A percentile compares a stretch with the other conserved stretches of the same genome.
These are phyloP conservation scores for Trachelipus rathkii DNA, from an alignment of 1,140 invertebrate genomes.

Conservation along the genomic window DNA sequence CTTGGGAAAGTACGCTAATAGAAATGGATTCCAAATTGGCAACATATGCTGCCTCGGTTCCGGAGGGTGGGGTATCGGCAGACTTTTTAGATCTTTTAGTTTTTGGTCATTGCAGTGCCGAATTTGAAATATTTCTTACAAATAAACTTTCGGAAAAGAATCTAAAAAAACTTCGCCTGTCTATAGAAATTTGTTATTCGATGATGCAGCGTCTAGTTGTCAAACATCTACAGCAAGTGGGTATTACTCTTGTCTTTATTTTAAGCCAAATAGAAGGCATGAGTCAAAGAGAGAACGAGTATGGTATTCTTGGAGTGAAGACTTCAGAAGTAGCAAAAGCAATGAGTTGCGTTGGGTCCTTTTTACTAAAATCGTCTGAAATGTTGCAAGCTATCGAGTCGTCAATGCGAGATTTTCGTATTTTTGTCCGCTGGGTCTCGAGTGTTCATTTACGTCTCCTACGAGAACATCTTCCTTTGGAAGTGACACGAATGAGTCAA, in stretches of 20 bases:
- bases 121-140: conserved; percentile 74
- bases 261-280: conserved; percentile 63
- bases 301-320: conserved; percentile 55
- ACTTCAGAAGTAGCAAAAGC: conserved; percentile 64
- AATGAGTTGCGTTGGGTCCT: conserved; percentile 66
- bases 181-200: conserved; percentile 85
- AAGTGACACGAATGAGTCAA: conserved; percentile 75
- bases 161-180: conserved; percentile 85
- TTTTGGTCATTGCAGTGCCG: conserved; percentile 74
- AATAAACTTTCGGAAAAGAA: conserved; percentile 90
- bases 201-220: conserved; percentile 86
- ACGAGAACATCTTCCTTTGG: conserved; percentile 75
- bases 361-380: conserved; percentile 77
- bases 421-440: conserved; percentile 82
- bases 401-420: conserved; percentile 86
- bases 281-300: conserved; percentile 67
- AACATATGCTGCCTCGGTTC: conserved; percentile 73
- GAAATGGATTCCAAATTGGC: conserved; percentile 91
- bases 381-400: conserved; percentile 89
- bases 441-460: conserved; percentile 75
- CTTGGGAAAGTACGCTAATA: conserved; percentile 88
- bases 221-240: conserved; percentile 81
- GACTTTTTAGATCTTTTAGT: conserved; percentile 87
- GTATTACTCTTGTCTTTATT: conserved; percentile 79
- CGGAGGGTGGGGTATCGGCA: conserved; percentile 72